Evolutionary conservation across 2,888 invertebrate genomes (phyloP), one percentile per base, ranked within the genome.

Genomic region (Pseudolycoriella hygida): DNA sequence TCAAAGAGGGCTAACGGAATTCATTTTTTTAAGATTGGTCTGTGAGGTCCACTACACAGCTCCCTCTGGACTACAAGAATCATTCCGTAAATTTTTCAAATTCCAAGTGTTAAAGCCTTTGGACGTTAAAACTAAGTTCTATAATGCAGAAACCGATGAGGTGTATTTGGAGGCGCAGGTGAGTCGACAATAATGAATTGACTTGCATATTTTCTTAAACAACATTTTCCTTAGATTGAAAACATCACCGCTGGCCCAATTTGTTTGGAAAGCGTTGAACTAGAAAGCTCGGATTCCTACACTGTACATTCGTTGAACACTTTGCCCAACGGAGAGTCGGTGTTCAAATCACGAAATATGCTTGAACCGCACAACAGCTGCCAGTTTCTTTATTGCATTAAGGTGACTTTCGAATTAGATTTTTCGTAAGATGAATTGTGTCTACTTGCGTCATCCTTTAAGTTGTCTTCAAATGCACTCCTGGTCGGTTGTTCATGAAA

Each of bases 41-140:
- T 98, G 97, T 68, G 92, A 96, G 66, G 93, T 98, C 2, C 84
- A 80, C 51, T 98, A 97, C 61, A 76, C 76, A 57, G 81, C 81
- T 30, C 74, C 80, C 43, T 72, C 75, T 48, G 77, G 78, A 46
- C 78, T 84, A 52, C 69, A 79, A 30, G 80, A 86, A 60, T 85
- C 87, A 50, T 90, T 97, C 58, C 75, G 93, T 53, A 97, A 97
- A 64, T 96, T 93, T 64, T 98, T 97, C 65, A 97, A 96, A 67
- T 97, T 98, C 64, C 82, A 90, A 75, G 97, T 98, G 0, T 74
- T 93, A 56, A 97, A 97, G 61, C 97, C 97, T 3, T 69, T 98
- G 42, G 97, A 98, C 73, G 94, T 98, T 0, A 94, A 96, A 69
- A 97, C 97, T 0, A 96, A 97, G 62, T 90, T 97, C 67, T 96